A percentile compares a stretch with the other conserved stretches of the same genome.
Evolutionary conservation across 2,888 invertebrate genomes (phyloP).

Genomic region (Tinea semifulvella): DNA sequence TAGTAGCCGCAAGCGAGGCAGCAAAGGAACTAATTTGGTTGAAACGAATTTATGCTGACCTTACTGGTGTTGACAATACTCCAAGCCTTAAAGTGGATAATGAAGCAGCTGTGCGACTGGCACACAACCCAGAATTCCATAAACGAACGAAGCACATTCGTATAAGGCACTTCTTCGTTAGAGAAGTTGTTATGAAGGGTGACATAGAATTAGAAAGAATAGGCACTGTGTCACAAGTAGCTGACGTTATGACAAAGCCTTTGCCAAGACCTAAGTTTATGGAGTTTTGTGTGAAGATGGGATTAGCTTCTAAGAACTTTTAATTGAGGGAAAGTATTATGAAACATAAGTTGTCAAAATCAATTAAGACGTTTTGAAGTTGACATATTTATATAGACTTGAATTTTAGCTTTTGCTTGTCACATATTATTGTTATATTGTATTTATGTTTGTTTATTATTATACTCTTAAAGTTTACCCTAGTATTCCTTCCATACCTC

Average conservation of each 20-base stretch:
- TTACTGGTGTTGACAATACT: conserved; percentile 3
- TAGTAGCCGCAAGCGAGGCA: conserved; percentile 26
- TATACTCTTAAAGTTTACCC: too few species aligned
- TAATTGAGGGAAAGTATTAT: too few species aligned
- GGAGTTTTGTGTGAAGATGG: neutral
- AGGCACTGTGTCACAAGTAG: conserved; percentile 12
- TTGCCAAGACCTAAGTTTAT: conserved; percentile 8
- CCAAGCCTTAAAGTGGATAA: conserved; percentile 22
- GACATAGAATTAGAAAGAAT: neutral
- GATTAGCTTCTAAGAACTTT: too few species aligned
- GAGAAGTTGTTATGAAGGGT: conserved; percentile 9
- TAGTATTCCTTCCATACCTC: too few species aligned
- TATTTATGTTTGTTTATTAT: too few species aligned
- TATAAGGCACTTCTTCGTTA: conserved; percentile 15
- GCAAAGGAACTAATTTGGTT: conserved; percentile 27
- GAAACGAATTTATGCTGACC: conserved; percentile 18
- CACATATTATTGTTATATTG: too few species aligned
- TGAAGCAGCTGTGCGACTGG: conserved; percentile 22
- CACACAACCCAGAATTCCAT: conserved; percentile 24
- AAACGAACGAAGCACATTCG: conserved; percentile 23
- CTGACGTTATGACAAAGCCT: conserved; percentile 17
- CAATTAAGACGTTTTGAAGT: too few species aligned
- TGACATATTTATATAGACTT: too few species aligned
- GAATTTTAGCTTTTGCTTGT: too few species aligned
- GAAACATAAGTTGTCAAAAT: too few species aligned